A percentile compares a stretch with the other conserved stretches of the same genome.
These are phyloP conservation scores for Trypoxylus dichotomus DNA, from an alignment of 1,140 invertebrate species.

Conservation along the genomic window DNA sequence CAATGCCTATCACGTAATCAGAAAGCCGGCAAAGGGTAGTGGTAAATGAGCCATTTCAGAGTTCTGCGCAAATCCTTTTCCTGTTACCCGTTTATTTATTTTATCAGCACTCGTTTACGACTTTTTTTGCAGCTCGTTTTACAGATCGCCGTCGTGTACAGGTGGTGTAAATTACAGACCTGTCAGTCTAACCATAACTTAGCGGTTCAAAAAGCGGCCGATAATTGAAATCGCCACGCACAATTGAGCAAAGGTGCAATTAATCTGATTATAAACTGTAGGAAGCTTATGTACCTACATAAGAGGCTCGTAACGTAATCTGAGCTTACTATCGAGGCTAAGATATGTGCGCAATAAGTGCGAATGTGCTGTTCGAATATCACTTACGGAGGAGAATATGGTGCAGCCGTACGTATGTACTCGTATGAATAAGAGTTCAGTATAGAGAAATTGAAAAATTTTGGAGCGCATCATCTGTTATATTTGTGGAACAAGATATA, in stretches of 20 bases:
- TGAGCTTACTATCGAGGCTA: background rate
- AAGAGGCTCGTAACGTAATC: background rate
- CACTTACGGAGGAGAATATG: background rate
- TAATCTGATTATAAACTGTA: constrained; percentile 17
- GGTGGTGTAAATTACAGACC: constrained; percentile 6
- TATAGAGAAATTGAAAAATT: no score
- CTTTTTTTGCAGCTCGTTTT: background rate
- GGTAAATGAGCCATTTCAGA: background rate
- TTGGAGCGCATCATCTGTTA: no score
- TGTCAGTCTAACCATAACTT: constrained; percentile 17
- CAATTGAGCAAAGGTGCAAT: constrained; percentile 22
- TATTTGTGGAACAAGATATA: no score
- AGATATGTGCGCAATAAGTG: background rate
- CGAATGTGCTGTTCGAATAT: background rate
- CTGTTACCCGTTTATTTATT: constrained; percentile 12
- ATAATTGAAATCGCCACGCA: constrained; percentile 25
- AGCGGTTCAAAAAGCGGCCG: constrained; percentile 22
- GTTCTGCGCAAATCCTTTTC: background rate
- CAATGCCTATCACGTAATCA: background rate
- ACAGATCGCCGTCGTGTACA: background rate
- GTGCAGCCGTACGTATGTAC: background rate
- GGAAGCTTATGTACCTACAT: background rate
- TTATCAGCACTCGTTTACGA: constrained; percentile 4
- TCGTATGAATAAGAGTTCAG: no score
- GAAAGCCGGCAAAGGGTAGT: background rate